A percentile compares a stretch with the other conserved stretches of the same genome.
These are phyloP conservation scores for Loxodonta africana DNA, from an alignment of 2,113 vertebrate genomes.

Conservation along the genomic window DNA sequence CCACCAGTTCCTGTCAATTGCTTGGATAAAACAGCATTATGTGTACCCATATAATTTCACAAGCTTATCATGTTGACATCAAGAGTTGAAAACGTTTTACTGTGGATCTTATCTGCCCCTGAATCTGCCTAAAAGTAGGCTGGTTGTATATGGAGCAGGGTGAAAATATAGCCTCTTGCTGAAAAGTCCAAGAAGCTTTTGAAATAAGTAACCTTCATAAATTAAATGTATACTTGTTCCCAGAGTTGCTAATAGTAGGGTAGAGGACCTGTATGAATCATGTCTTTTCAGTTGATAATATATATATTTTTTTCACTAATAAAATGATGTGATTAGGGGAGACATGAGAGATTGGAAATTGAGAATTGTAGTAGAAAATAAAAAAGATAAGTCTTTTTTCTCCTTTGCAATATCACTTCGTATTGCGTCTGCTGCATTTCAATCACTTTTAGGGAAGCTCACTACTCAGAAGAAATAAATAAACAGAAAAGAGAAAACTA, in stretches of 20 bases:
- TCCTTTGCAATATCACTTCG: not conserved
- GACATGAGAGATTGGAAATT: not conserved
- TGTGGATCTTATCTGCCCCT: slow-evolving; percentile 69
- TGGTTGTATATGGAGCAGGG: slow-evolving; percentile 78
- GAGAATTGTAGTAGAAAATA: not conserved
- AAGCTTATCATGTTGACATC: slow-evolving; percentile 84
- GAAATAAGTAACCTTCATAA: slow-evolving; percentile 64
- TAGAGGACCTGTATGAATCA: not conserved
- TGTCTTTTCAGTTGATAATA: not conserved
- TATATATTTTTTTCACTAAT: not conserved
- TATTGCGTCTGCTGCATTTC: not conserved
- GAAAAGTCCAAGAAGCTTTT: slow-evolving; percentile 83
- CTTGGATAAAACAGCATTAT: slow-evolving; percentile 84
- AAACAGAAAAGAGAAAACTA: not conserved
- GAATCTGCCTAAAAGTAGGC: slow-evolving; percentile 62
- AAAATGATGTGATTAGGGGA: slow-evolving; percentile 7
- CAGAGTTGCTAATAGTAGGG: not conserved
- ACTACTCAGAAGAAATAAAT: not conserved
- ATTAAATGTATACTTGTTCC: not conserved
- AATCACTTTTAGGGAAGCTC: not conserved
- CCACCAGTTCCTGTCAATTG: slow-evolving; percentile 79
- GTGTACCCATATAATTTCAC: slow-evolving; percentile 85
- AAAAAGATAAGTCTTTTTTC: not conserved
- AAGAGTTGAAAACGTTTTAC: slow-evolving; percentile 81
- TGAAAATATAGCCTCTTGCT: slow-evolving; percentile 72